A percentile compares a stretch with the other conserved stretches of the same genome.
Conservation (phyloP, 2,797 vertebrate genomes). For the Ambastaia sidthimunki region DNA sequence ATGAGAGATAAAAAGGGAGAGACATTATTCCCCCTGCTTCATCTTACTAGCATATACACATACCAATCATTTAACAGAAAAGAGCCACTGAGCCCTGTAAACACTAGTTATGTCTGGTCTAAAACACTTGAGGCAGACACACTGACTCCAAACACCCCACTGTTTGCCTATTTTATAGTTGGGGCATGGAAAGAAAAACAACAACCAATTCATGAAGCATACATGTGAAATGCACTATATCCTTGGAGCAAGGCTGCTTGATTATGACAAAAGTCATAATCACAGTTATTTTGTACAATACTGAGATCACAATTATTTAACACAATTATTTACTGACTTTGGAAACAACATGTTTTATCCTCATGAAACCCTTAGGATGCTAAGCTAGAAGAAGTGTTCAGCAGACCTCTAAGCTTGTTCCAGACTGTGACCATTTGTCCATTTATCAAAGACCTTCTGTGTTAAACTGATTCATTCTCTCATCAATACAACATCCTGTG, state of each 20-base stretch:
- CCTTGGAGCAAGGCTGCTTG: not conserved
- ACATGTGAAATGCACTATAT: not conserved
- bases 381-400: too few species aligned
- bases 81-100: slow-evolving; percentile 82
- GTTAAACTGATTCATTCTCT: too few species aligned
- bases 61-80: slow-evolving; percentile 78
- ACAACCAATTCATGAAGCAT: not conserved
- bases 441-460: too few species aligned
- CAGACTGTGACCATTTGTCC: too few species aligned
- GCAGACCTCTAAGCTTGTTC: too few species aligned
- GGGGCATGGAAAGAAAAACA: not conserved
- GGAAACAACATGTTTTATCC: too few species aligned
- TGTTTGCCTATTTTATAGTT: slow-evolving; percentile 63
- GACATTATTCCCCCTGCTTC: slow-evolving; percentile 63
- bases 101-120: slow-evolving; percentile 81
- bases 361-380: too few species aligned
- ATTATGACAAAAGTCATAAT: too few species aligned
- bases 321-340: too few species aligned
- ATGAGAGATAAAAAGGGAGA: slow-evolving; percentile 24
- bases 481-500: too few species aligned
- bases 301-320: too few species aligned
- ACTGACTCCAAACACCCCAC: slow-evolving; percentile 75
- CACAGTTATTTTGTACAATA: too few species aligned
- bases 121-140: slow-evolving; percentile 81
- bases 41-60: slow-evolving; percentile 63